These are phyloP conservation scores for Calidris pygmaea DNA, from an alignment of 2,113 vertebrate genomes.

Conservation along the genomic window DNA sequence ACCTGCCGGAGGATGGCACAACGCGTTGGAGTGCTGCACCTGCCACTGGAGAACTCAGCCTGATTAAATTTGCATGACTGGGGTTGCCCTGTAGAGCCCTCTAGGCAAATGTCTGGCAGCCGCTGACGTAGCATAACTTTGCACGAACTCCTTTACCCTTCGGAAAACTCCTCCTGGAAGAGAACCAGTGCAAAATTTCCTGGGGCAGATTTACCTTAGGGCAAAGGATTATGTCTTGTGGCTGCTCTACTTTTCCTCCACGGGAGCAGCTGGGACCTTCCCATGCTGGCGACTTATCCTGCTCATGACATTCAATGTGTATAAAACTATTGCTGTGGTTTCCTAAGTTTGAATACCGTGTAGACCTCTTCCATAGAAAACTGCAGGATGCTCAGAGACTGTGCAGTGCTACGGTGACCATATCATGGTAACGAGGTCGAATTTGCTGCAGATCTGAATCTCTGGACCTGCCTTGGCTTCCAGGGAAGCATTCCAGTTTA, in stretches of 20 bases:
- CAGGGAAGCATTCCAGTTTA: neutral
- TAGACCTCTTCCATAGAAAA: neutral
- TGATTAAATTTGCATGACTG: neutral
- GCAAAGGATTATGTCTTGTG: neutral
- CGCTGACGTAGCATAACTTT: conserved; percentile 21
- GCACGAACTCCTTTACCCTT: neutral
- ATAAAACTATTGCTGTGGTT: neutral
- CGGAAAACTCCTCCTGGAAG: neutral
- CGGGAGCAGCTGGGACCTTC: neutral
- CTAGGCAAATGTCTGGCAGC: conserved; percentile 32
- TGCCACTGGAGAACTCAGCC: neutral
- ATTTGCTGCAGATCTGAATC: neutral
- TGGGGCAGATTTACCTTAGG: conserved; percentile 12
- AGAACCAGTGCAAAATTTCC: neutral
- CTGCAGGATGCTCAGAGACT: neutral
- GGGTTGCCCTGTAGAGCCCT: conserved; percentile 35
- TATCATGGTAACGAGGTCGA: neutral
- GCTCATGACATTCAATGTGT: neutral
- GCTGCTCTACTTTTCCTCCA: neutral
- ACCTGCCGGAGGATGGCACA: neutral
- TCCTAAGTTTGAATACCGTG: neutral
- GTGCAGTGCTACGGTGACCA: neutral
- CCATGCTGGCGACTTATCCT: neutral
- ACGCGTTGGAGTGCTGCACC: neutral
- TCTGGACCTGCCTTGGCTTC: neutral